Evolutionary conservation across 2,797 vertebrate genomes (phyloP), one percentile per base, ranked within the genome.

Genomic region (Sparidentex hasta): DNA sequence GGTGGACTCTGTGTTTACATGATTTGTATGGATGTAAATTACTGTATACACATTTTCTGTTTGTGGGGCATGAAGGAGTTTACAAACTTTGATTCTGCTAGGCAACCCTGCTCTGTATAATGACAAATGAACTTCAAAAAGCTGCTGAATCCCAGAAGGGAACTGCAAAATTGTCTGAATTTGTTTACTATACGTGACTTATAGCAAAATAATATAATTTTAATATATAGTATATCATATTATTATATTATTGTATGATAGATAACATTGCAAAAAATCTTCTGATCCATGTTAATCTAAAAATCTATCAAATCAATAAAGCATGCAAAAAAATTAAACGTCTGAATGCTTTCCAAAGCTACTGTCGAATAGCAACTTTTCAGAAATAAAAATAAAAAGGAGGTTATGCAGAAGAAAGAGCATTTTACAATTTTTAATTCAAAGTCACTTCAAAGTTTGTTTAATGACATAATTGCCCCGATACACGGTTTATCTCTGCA

Each of bases 391-490:
- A 17, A 73, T 33, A 69, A 65, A 70, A 16, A 29, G n/a, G 11
- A 73, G 46, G 18, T 59, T 23, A 52, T 11, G 33, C 14, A 44
- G 33, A 7, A 50, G 29, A 11, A 59, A 27, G 11, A 56, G 1
- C 1, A 44, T 59, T 67, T 71, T 76, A 59, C 5, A 43, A 51
- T 11, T 74, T 70, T 80, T 33, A 71, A 23, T 47, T 81, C 12
- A 80, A 74, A 51, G 73, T 62, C 17, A 25, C 55, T 68, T 67
- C 38, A 74, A 73, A 66, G 8, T 77, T 64, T 63, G 23, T 65
- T 65, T 65, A 48, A 78, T 68, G 5, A 29, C 29, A 12, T 33
- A 75, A 63, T 20, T 68, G 55, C 44, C 23, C 64, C 7, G 33
- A 46, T 57, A 12, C 66, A 43, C 11, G 17, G 67, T 27, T 50